phyloP scores from a whole-genome alignment of 2,888 invertebrate species.

The Rhorus exstirpatorius region DNA sequence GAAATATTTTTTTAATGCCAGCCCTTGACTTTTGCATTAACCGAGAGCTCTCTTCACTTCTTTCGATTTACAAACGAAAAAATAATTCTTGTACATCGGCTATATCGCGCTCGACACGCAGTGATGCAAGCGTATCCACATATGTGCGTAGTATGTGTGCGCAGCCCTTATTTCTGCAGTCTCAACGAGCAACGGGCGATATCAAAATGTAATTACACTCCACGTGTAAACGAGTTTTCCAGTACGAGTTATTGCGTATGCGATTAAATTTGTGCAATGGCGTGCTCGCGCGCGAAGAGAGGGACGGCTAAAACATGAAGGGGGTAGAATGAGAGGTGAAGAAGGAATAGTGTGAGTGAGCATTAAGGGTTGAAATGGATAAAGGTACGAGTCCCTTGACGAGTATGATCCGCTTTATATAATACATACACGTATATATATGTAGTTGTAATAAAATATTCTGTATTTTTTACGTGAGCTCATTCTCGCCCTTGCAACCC shows the following conservation, averaged over 20 bases:
- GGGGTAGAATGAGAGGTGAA: conserved; percentile 50
- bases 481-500: conserved; percentile 21
- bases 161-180: conserved; percentile 56
- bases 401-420: conserved; percentile 23
- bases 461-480: conserved; percentile 18
- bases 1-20: background rate
- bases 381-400: conserved; percentile 62
- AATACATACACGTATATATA: conserved; percentile 29
- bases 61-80: conserved; percentile 7
- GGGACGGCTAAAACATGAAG: conserved; percentile 24
- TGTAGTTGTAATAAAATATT: conserved; percentile 35
- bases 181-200: conserved; percentile 65
- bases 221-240: conserved; percentile 78
- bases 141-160: background rate
- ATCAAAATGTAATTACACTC: conserved; percentile 79
- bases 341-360: conserved; percentile 48
- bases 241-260: conserved; percentile 79
- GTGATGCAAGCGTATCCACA: background rate
- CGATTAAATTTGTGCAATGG: conserved; percentile 79
- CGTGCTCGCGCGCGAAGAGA: conserved; percentile 64
- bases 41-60: background rate
- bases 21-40: background rate
- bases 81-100: conserved; percentile 14
- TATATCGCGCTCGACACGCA: conserved; percentile 15
- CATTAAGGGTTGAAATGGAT: conserved; percentile 56